These are phyloP conservation scores for Coilia nasus DNA, from an alignment of 2,797 vertebrate species.

Conservation along the genomic window DNA sequence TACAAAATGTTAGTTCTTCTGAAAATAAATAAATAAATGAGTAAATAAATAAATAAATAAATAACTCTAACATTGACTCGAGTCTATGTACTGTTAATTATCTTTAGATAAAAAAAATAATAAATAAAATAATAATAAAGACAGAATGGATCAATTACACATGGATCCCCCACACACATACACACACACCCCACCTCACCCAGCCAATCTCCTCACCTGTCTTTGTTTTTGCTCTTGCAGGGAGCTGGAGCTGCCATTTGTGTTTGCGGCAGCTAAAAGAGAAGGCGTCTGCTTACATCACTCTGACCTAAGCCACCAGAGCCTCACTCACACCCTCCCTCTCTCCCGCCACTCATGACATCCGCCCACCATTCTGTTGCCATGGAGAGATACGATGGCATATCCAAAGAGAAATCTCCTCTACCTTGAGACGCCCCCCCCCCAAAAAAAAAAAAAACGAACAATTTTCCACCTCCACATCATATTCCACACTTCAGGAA, in stretches of 20 bases:
- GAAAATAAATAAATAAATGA: no score
- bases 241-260: constrained; percentile 94
- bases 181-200: no score
- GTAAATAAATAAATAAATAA: no score
- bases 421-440: background rate
- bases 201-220: background rate
- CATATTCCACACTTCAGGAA: constrained; percentile 13
- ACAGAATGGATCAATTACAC: no score
- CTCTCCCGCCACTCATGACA: constrained; percentile 50
- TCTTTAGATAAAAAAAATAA: no score
- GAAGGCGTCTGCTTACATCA: constrained; percentile 94
- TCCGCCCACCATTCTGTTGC: constrained; percentile 53
- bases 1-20: no score
- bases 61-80: no score
- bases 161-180: no score
- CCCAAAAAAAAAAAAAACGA: no score
- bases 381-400: constrained; percentile 39
- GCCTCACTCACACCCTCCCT: constrained; percentile 56
- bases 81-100: no score
- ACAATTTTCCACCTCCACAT: background rate
- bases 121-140: no score
- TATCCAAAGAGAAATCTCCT: constrained; percentile 47
- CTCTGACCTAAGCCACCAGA: constrained; percentile 83
- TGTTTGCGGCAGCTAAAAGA: constrained; percentile 93
- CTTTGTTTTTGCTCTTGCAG: constrained; percentile 61